Percentiles rank a stretch among this genome's conserved stretches.
phyloP scores from a whole-genome alignment of 2,113 vertebrate species.

The Paracanthobrama guichenoti region DNA sequence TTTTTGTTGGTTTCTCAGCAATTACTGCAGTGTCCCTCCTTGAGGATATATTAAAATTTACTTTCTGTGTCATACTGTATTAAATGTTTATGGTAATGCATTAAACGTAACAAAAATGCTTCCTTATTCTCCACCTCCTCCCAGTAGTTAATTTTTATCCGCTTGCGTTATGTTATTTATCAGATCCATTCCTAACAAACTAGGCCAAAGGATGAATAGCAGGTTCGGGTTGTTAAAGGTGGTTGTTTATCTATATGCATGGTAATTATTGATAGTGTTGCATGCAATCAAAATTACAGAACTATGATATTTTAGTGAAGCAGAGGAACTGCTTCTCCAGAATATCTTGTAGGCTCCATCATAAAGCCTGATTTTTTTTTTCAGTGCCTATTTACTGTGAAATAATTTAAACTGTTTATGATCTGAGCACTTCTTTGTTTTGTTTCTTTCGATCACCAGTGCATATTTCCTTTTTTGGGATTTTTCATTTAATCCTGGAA shows the following conservation, averaged over 20 bases:
- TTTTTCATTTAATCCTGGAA: too few species aligned
- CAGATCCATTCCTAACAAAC: background rate
- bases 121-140: background rate
- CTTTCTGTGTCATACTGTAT: background rate
- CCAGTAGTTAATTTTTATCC: background rate
- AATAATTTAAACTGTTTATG: background rate
- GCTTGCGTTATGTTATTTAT: constrained; percentile 5
- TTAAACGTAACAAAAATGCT: background rate
- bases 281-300: background rate
- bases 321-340: background rate
- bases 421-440: too few species aligned
- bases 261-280: background rate
- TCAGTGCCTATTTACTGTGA: background rate
- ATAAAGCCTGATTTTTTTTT: background rate
- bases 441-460: background rate
- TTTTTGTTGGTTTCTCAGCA: background rate
- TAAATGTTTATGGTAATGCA: background rate
- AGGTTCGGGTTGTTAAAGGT: background rate
- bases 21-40: background rate
- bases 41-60: background rate
- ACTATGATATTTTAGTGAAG: background rate
- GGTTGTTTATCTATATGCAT: constrained; percentile 2
- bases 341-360: background rate
- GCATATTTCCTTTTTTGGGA: background rate
- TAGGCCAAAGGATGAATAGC: background rate